Percentiles rank a stretch among this genome's conserved stretches.
phyloP scores from a whole-genome alignment of 2,888 invertebrate species.

The Plagodis pulveraria region DNA sequence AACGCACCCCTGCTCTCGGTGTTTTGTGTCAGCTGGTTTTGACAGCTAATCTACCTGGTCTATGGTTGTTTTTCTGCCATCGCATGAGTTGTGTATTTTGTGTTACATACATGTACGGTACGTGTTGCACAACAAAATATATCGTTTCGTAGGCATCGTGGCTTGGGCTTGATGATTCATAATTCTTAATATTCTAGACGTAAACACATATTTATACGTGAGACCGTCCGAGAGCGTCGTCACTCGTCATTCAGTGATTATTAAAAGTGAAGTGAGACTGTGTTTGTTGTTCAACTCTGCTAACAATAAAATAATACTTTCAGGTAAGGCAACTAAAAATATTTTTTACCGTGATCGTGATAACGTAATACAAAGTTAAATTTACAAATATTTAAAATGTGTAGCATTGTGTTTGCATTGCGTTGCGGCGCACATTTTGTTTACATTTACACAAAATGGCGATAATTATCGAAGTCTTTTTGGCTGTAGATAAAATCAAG shows the following conservation, averaged over 20 bases:
- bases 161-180: constrained; percentile 60
- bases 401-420: too few species aligned
- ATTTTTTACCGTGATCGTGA: too few species aligned
- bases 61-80: not conserved
- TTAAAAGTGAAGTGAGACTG: constrained; percentile 37
- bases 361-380: too few species aligned
- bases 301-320: constrained; percentile 8
- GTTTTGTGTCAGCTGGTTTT: not conserved
- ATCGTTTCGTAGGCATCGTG: constrained; percentile 51
- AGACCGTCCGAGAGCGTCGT: constrained; percentile 37
- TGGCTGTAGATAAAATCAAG: not conserved
- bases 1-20: too few species aligned
- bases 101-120: constrained; percentile 48
- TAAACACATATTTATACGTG: constrained; percentile 48
- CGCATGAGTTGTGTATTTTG: constrained; percentile 43
- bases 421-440: not conserved
- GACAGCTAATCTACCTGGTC: not conserved
- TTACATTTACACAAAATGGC: not conserved
- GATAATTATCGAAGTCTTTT: not conserved
- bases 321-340: constrained; percentile 21
- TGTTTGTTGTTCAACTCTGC: constrained; percentile 23
- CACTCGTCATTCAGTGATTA: constrained; percentile 52
- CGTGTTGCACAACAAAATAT: constrained; percentile 61
- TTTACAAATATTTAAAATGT: too few species aligned
- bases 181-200: constrained; percentile 43